phyloP scores from a whole-genome alignment of 2,888 invertebrate species.

The Galerucella nymphaeae region DNA sequence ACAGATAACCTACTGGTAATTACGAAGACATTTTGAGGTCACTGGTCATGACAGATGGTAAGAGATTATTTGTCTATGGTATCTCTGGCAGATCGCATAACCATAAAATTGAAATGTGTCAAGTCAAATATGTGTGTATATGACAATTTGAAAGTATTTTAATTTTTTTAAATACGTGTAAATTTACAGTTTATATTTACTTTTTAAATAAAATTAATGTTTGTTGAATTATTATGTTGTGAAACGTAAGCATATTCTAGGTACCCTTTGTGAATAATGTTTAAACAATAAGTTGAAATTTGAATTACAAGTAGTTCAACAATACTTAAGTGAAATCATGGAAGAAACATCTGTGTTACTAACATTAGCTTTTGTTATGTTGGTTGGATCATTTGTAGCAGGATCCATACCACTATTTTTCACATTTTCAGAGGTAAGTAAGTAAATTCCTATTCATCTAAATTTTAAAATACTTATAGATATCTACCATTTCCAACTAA shows the following conservation, averaged over 20 bases:
- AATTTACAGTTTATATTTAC: conserved; percentile 23
- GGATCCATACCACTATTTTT: conserved; percentile 96
- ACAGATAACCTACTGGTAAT: too few relatives aligned
- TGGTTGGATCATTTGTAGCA: conserved; percentile 94
- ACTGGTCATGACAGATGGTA: too few relatives aligned
- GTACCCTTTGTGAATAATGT: conserved; percentile 37
- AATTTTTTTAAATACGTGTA: conserved; percentile 25
- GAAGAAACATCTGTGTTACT: conserved; percentile 87
- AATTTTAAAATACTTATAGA: not conserved
- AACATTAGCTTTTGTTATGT: conserved; percentile 90
- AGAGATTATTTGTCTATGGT: too few relatives aligned
- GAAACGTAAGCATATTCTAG: conserved; percentile 55
- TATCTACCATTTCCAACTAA: conserved; percentile 15
- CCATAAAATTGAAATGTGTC: too few relatives aligned
- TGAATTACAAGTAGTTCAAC: conserved; percentile 49
- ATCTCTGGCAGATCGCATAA: too few relatives aligned
- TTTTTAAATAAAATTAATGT: conserved; percentile 19
- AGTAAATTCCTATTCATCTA: conserved; percentile 16
- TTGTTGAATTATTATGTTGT: conserved; percentile 37
- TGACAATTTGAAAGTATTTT: conserved; percentile 7
- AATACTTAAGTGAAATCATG: conserved; percentile 67
- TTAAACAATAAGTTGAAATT: conserved; percentile 38
- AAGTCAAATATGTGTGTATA: too few relatives aligned
- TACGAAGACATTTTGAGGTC: too few relatives aligned
- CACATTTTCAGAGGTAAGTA: conserved; percentile 94